phyloP scores from a whole-genome alignment of 2,113 vertebrate genomes.

The Propithecus coquereli region DNA sequence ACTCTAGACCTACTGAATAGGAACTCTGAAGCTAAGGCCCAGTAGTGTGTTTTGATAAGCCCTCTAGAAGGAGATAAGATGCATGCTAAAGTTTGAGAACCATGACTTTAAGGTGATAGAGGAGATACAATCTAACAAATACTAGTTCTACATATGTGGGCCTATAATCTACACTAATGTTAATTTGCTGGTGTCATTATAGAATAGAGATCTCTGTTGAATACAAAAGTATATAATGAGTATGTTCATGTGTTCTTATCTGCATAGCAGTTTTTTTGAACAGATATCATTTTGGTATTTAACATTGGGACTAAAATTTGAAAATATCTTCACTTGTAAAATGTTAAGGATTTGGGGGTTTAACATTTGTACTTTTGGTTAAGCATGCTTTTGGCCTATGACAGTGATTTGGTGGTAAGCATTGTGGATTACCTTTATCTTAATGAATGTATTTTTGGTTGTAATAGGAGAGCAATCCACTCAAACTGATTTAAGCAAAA shows the following conservation, averaged over 20 bases:
- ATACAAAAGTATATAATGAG: background rate
- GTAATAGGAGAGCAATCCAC: background rate
- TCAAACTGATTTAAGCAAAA: background rate
- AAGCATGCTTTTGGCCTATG: background rate
- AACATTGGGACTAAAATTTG: background rate
- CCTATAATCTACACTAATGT: background rate
- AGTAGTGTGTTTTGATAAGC: background rate
- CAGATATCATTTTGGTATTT: background rate
- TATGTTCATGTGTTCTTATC: background rate
- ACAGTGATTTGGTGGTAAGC: background rate
- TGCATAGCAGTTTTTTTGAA: background rate
- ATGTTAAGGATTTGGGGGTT: background rate
- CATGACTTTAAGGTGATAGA: background rate
- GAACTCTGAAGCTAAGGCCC: background rate
- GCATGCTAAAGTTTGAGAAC: background rate
- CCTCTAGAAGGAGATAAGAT: background rate
- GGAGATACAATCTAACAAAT: background rate
- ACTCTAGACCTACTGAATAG: background rate
- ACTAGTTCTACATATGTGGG: background rate
- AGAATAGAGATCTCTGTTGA: background rate
- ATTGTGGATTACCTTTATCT: background rate
- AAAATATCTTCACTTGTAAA: slow-evolving; percentile 21
- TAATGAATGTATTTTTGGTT: background rate
- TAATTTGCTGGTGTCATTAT: background rate
- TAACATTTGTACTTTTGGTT: background rate